Conservation (phyloP, 1,140 invertebrate species). For the Choristoneura fumiferana region DNA sequence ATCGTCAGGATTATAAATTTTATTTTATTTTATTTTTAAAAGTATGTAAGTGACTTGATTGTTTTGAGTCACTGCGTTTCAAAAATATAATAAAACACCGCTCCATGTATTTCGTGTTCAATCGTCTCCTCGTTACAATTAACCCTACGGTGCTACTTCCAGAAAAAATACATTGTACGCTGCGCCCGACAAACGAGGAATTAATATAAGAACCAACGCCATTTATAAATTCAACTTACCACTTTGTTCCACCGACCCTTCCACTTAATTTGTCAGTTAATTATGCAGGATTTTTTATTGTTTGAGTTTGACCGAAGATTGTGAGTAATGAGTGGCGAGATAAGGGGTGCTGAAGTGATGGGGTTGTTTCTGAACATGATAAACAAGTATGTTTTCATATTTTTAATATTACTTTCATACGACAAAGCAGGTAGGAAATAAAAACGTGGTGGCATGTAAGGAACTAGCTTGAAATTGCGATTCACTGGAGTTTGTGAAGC, state of each 20-base stretch:
- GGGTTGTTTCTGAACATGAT: neutral
- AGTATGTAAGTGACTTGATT: too few species aligned
- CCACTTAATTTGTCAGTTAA: conserved; percentile 45
- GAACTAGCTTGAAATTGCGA: too few species aligned
- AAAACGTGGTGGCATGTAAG: too few species aligned
- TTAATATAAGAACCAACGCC: conserved; percentile 59
- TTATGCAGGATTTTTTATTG: conserved; percentile 62
- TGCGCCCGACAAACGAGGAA: conserved; percentile 64
- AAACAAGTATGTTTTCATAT: too few species aligned
- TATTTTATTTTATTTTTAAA: too few species aligned
- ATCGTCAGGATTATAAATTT: too few species aligned
- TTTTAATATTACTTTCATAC: too few species aligned
- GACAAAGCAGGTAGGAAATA: too few species aligned
- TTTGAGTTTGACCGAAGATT: conserved; percentile 48
- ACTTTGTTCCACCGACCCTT: conserved; percentile 54
- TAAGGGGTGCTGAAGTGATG: conserved; percentile 10
- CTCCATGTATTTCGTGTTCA: conserved; percentile 46
- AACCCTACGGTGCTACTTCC: conserved; percentile 47
- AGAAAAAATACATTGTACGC: conserved; percentile 52
- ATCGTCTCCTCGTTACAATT: conserved; percentile 58
- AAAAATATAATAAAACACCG: conserved; percentile 13
- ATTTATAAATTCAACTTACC: conserved; percentile 56
- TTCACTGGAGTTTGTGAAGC: too few species aligned
- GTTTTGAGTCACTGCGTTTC: too few species aligned
- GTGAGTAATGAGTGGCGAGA: conserved; percentile 37